Evolutionary conservation across 2,113 vertebrate genomes (phyloP), one percentile per base, ranked within the genome.

Genomic region (Burhinus oedicnemus): DNA sequence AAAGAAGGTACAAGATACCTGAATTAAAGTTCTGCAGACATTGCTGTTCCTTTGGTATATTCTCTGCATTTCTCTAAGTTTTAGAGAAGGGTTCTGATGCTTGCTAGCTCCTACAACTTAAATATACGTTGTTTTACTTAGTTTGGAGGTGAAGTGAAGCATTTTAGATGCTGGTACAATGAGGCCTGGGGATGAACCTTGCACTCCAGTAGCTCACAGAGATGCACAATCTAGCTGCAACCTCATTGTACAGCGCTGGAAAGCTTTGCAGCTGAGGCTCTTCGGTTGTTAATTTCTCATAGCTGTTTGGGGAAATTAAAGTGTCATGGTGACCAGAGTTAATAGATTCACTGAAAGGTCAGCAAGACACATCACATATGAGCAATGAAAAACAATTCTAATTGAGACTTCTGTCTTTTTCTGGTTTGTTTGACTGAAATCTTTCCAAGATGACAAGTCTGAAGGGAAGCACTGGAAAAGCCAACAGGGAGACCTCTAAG

Each of bases 331-430:
- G 61, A 38, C 60, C 52, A 34, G 54, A 70, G 25, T 52, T 76
- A 57, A 52, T 9, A 55, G 76, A 79, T 11, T 64, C 44, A 29
- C 40, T 16, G 15, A n/a, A 85, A 89, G 57, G 57, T 76, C 93
- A 80, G 36, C 36, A 34, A 54, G 72, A 38, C 14, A 12, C 0
- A 0, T 49, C 36, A 22, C 15, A 4, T 19, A 18, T 11, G 32
- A 85, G 80, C 52, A 64, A 2, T 8, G 36, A 58, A 52, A 89
- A 74, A 34, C 47, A 60, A 14, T 18, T 45, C 36, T 29, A 8
- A 36, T 9, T 25, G 83, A 86, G 57, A 57, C 40, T 68, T 23
- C 47, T 55, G 30, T 58, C 25, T 81, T 27, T 19, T 79, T 40
- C 57, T 57, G 72, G 6, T 30, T 60, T 45, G 7, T 44, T 61